Evolutionary conservation across 1,140 invertebrate genomes (phyloP).

Genomic region (Pygmarrhopalites habei): DNA sequence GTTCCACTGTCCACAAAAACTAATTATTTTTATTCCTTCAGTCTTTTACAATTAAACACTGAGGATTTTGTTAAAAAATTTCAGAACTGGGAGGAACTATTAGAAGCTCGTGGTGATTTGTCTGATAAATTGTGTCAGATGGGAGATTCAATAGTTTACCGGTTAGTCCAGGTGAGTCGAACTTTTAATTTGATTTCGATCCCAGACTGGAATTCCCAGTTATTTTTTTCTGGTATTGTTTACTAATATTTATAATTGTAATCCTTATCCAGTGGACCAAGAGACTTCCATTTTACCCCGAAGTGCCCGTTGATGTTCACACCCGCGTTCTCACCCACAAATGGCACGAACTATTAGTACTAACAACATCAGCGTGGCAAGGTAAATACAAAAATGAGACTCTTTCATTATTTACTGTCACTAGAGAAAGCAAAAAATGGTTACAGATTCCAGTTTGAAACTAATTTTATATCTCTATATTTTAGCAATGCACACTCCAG

Average conservation of each 20-base stretch:
- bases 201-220: background rate
- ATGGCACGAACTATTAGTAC: constrained; percentile 91
- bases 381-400: too few species aligned
- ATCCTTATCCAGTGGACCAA: constrained; percentile 99
- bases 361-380: constrained; percentile 88
- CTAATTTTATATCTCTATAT: too few species aligned
- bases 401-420: too few species aligned
- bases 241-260: too few species aligned
- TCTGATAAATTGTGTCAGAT: constrained; percentile 89
- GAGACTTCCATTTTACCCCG: constrained; percentile 89
- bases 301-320: constrained; percentile 58
- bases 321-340: constrained; percentile 91
- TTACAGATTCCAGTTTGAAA: too few species aligned
- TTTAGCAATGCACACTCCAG: constrained; percentile 71
- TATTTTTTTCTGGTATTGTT: constrained; percentile 73
- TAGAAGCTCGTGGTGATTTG: constrained; percentile 82
- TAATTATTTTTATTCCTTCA: too few species aligned
- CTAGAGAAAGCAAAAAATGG: too few species aligned
- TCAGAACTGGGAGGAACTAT: constrained; percentile 77
- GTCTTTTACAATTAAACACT: too few species aligned
- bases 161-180: too few species aligned
- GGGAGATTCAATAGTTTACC: constrained; percentile 91
- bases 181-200: too few species aligned
- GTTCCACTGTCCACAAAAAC: too few species aligned
- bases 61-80: too few species aligned